These are phyloP conservation scores for Tetramorium bicarinatum DNA, from an alignment of 2,888 invertebrate species.

Conservation along the genomic window DNA sequence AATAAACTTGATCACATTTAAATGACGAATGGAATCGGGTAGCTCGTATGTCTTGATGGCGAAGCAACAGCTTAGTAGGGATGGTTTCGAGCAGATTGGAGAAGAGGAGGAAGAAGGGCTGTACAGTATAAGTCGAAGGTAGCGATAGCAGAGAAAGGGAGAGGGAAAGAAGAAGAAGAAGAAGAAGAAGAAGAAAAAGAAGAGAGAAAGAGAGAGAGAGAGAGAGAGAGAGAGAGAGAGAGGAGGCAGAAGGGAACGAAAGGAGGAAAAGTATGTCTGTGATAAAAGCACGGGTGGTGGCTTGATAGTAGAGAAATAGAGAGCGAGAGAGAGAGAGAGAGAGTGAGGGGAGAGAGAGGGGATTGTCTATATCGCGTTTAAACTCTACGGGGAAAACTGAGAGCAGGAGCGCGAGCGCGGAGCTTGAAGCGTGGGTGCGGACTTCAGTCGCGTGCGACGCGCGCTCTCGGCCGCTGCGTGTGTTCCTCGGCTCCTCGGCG, in stretches of 20 bases:
- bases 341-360: background rate
- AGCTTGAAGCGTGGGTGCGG: constrained; percentile 58
- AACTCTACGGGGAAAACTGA: constrained; percentile 69
- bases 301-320: background rate
- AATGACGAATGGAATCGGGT: constrained; percentile 46
- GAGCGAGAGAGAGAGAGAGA: constrained; percentile 22
- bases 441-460: constrained; percentile 82
- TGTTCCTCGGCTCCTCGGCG: background rate
- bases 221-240: background rate
- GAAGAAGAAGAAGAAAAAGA: too few species aligned
- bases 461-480: constrained; percentile 72
- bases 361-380: constrained; percentile 60
- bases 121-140: constrained; percentile 20
- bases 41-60: constrained; percentile 32
- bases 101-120: constrained; percentile 37
- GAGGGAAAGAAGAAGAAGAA: constrained; percentile 11
- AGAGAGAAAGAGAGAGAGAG: background rate
- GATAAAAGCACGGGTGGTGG: constrained; percentile 32
- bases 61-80: constrained; percentile 77
- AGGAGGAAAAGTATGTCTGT: constrained; percentile 35
- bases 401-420: constrained; percentile 67
- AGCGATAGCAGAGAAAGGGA: constrained; percentile 25
- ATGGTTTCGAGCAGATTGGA: constrained; percentile 63
- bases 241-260: background rate
- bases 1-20: constrained; percentile 66